Base-by-base conservation (phyloP, 2,888 invertebrate genomes). In the Cheilosia grossa region DNA sequence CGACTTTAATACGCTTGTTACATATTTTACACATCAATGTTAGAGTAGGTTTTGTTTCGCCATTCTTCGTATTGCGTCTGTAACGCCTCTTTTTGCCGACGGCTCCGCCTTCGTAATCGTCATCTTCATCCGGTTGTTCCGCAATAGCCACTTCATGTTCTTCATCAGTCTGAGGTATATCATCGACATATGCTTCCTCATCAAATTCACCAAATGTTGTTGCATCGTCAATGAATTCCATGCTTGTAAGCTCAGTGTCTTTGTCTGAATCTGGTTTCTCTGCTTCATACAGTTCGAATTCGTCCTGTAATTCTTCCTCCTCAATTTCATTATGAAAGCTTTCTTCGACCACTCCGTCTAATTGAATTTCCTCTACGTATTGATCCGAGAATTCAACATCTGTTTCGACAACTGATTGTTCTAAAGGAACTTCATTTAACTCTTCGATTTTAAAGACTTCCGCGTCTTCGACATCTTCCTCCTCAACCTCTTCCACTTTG, bases 21-120 rank as follows among this genome's bases (percentile, higher is more conserved):
- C 85, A 85, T 21, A 85, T 77, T 30, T 85, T 85, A 21, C 85
- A 85, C 80, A 85, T 81, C 6, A 85, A 21, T 1, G 85, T 85
- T 0, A 63, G 37, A 2, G 81, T 19, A 0, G 61, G n/a, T 27
- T 77, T 85, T 15, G 54, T 47, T 19, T 85, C 75, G 21, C 80
- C 74, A 13, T 80, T 74, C 9, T 83, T 83, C n/a, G 59, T 51
- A 0, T 27, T 24, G 4, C 80, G 79, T 1, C 74, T 67, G 54
- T 61, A 77, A 1, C 80, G 80, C 15, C 72, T 59, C 17, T 73
- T 81, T 10, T 81, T 85, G 2, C 72, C 66, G 4, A 21, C 37
- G 0, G 10, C 44, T 27, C 67, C 81, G 13, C 27, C 21, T 54
- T 81, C 74, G 15, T 63, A 54, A n/a, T 58, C 69, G 1, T 66